phyloP scores from a whole-genome alignment of 2,888 invertebrate genomes.

The Metalampra italica region DNA sequence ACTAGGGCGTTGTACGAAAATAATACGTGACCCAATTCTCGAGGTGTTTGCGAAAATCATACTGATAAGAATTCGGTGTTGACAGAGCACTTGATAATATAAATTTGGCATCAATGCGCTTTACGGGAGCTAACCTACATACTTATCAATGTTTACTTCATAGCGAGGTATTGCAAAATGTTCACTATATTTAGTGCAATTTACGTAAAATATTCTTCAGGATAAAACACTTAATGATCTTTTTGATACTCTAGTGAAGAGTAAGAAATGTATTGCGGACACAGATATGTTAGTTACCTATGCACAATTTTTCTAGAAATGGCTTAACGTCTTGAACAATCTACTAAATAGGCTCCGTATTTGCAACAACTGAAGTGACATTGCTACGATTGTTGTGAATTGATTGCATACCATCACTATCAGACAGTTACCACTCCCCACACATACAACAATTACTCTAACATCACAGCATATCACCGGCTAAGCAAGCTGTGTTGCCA shows the following conservation, averaged over 20 bases:
- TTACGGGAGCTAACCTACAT: slow-evolving; percentile 72
- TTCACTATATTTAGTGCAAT: slow-evolving; percentile 5
- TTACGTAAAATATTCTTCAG: no score
- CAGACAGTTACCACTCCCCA: background rate
- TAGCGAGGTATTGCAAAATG: slow-evolving; percentile 56
- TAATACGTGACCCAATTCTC: slow-evolving; percentile 60
- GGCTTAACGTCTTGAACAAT: slow-evolving; percentile 16
- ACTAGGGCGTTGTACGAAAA: slow-evolving; percentile 43
- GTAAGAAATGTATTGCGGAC: no score
- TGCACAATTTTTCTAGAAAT: no score
- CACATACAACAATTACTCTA: slow-evolving; percentile 7
- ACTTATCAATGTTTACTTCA: slow-evolving; percentile 69
- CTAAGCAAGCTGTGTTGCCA: slow-evolving; percentile 14
- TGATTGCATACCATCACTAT: slow-evolving; percentile 36
- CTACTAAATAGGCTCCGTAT: slow-evolving; percentile 15
- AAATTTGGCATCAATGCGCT: slow-evolving; percentile 61
- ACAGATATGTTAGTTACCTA: no score
- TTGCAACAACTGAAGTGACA: slow-evolving; percentile 25
- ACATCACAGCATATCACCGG: slow-evolving; percentile 20
- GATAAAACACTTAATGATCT: no score
- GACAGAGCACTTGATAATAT: slow-evolving; percentile 68
- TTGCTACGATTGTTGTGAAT: slow-evolving; percentile 45
- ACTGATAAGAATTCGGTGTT: slow-evolving; percentile 69
- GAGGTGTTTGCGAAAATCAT: slow-evolving; percentile 54
- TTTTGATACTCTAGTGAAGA: no score